These are phyloP conservation scores for Neelides sp. DNA, from an alignment of 1,140 invertebrate species.

Conservation along the genomic window DNA sequence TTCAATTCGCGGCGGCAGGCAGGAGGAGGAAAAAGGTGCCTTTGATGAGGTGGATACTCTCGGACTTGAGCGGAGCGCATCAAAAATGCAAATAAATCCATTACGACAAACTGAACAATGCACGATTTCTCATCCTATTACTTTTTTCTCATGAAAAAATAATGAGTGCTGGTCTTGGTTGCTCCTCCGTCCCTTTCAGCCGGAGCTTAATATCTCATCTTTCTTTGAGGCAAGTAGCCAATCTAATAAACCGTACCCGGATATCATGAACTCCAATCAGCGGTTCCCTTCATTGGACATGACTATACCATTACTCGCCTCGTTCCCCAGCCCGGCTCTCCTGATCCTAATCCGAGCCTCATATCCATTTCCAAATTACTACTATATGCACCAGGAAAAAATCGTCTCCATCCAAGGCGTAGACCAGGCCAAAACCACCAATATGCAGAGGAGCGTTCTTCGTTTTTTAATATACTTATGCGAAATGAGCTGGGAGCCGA, in stretches of 20 bases:
- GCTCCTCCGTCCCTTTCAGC: conserved; percentile 7
- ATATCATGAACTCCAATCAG: conserved; percentile 22
- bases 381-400: neutral
- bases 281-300: conserved; percentile 10
- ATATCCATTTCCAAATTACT: too few relatives aligned
- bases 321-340: too few relatives aligned
- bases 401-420: neutral
- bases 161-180: conserved; percentile 6
- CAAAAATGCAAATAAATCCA: conserved; percentile 19
- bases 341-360: too few relatives aligned
- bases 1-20: too few relatives aligned
- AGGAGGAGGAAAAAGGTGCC: too few relatives aligned
- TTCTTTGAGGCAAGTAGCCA: conserved; percentile 6
- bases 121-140: conserved; percentile 12
- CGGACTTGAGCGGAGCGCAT: conserved; percentile 7
- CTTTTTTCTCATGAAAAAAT: conserved; percentile 8
- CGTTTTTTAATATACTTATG: too few relatives aligned
- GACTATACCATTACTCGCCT: conserved; percentile 8
- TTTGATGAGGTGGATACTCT: too few relatives aligned
- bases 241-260: conserved; percentile 22
- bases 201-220: neutral
- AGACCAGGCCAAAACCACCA: too few relatives aligned
- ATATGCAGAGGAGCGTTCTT: too few relatives aligned
- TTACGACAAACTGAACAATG: conserved; percentile 13
- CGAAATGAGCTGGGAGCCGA: conserved; percentile 9